Base-by-base conservation (phyloP, 35 echinoderm and acorn worm genomes). In the Ophioderma brevispina region DNA sequence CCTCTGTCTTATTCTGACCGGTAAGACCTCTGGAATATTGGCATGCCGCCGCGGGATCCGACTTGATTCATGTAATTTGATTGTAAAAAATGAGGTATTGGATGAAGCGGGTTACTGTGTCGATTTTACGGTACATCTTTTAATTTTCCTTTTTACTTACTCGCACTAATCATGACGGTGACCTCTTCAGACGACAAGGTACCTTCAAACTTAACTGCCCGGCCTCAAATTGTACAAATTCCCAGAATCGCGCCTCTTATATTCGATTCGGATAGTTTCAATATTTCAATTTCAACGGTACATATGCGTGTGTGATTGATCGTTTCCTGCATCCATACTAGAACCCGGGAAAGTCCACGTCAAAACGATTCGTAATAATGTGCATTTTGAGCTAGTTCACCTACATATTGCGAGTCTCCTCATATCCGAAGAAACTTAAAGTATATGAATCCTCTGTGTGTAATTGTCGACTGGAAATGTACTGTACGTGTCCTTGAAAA, bases 371-470 rank as follows among this genome's bases (percentile, higher is more conserved):
- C 55, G 50, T n/a, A 90, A 36, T 0, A 84, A 80, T 1, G 89
- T 5, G 76, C 89, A 14, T n/a, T n/a, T n/a, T 30, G 25, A 5
- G 46, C 39, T n/a, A n/a, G n/a, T 75, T 79, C 89, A 11, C 89
- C 89, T 25, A 93, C 86, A 14, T 55, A 31, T 39, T 93, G 85
- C 13, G 55, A 75, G 55, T 82, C n/a, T 4, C 82, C 86, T n/a
- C 36, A 89, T 89, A 83, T 93, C 92, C 15, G 42, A 76, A 42
- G 89, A 93, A 0, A 93, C 32, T 40, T 87, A 93, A 25, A 93
- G 83, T 31, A 39, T 84, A 75, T 93, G 76, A 55, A 93, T 81
- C 13, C 43, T n/a, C n/a, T n/a, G 31, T 80, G 37, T 89, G 35
- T 84, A 40, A 15, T 89, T 38, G 52, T 93, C 92, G 1, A 84